phyloP scores from a whole-genome alignment of 2,797 vertebrate species.

The Gymnothorax reevesii region DNA sequence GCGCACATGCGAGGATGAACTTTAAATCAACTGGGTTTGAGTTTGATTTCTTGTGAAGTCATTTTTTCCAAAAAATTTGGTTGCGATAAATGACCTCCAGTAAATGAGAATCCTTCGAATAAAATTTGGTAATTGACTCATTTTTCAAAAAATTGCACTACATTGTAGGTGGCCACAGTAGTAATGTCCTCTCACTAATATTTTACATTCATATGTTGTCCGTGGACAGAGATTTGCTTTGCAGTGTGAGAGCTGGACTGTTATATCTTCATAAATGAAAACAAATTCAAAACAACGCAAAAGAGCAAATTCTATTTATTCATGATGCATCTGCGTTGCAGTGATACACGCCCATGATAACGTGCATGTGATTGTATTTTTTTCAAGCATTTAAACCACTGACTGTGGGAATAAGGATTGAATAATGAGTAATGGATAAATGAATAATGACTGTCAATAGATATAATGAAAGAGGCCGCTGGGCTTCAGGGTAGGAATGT shows the following conservation, averaged over 20 bases:
- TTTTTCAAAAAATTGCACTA: slow-evolving; percentile 58
- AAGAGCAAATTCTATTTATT: background rate
- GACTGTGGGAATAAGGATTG: background rate
- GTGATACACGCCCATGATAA: background rate
- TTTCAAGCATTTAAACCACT: background rate
- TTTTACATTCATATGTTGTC: background rate
- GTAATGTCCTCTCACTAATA: background rate
- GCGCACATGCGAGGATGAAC: slow-evolving; percentile 37
- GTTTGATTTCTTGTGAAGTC: slow-evolving; percentile 63
- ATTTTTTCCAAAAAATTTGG: slow-evolving; percentile 52
- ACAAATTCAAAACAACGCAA: background rate
- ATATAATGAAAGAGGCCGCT: background rate
- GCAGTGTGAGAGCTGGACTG: background rate
- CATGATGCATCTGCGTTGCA: background rate
- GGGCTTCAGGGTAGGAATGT: no score
- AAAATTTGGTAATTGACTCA: slow-evolving; percentile 65
- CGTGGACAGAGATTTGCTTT: background rate
- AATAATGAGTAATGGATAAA: no score
- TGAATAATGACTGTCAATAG: background rate
- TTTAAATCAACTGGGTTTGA: slow-evolving; percentile 57
- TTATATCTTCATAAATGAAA: background rate
- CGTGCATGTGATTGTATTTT: background rate
- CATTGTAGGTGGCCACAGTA: background rate
- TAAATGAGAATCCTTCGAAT: slow-evolving; percentile 60
- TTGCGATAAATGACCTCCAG: slow-evolving; percentile 63